Conservation (phyloP, 92 coral and sea anemone genomes). For the Meandrina meandrites region DNA sequence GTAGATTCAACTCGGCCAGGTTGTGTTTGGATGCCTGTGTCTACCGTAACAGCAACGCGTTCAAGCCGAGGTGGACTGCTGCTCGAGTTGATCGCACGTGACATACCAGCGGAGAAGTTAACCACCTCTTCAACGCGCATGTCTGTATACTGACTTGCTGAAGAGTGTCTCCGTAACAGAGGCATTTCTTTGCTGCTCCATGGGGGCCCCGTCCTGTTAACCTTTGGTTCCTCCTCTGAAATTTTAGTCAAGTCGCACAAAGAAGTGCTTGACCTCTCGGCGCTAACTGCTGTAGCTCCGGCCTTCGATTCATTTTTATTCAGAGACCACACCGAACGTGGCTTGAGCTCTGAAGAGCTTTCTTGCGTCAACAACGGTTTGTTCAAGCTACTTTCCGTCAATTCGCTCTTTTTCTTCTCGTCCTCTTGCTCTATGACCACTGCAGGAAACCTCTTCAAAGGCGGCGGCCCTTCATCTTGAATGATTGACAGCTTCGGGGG, state of each 20-base stretch:
- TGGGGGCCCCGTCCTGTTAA: neutral
- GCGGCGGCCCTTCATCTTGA: constrained; percentile 43
- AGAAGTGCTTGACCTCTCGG: constrained; percentile 25
- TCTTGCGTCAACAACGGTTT: neutral
- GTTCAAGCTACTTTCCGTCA: neutral
- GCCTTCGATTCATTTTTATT: constrained; percentile 3
- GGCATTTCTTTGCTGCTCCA: constrained; percentile 41
- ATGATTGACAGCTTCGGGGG: constrained; percentile 9
- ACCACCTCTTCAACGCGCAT: constrained; percentile 2
- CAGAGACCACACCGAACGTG: neutral
- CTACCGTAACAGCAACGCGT: constrained; percentile 11
- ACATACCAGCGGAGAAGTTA: neutral
- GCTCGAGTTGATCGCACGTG: constrained; percentile 4
- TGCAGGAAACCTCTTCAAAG: constrained; percentile 34
- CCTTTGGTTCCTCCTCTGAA: neutral
- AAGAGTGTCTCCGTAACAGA: constrained; percentile 42
- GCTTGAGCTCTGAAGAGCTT: neutral
- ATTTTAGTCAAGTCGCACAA: constrained; percentile 34
- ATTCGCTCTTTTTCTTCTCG: neutral
- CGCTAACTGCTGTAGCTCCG: neutral
- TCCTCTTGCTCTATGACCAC: constrained; percentile 21
- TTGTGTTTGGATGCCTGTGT: neutral
- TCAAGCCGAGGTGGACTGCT: constrained; percentile 39
- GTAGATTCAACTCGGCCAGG: constrained; percentile 2
- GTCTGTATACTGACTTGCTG: neutral